These are phyloP conservation scores for Tiaroga cobitis DNA, from an alignment of 2,797 vertebrate genomes.

Conservation along the genomic window DNA sequence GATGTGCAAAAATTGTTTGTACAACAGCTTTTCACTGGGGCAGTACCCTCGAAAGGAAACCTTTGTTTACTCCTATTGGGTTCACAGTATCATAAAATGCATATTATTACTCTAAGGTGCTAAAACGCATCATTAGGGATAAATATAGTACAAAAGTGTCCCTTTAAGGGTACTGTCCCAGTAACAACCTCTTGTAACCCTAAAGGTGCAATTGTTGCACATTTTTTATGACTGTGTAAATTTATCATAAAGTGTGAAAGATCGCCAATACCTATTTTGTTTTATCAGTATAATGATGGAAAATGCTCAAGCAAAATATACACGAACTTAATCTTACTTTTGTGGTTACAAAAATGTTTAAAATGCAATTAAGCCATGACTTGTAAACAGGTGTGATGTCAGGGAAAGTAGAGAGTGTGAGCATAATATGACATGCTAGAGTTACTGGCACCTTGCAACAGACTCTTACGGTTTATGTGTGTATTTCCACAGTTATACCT, in stretches of 20 bases:
- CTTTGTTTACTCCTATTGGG: background rate
- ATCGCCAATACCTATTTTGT: background rate
- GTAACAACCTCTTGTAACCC: background rate
- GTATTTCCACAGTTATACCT: slow-evolving; percentile 17
- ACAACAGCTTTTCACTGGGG: background rate
- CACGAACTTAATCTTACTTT: background rate
- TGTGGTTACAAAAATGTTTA: background rate
- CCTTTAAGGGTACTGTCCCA: background rate
- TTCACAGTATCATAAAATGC: background rate
- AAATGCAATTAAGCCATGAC: background rate
- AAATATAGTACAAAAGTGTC: background rate
- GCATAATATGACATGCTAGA: background rate
- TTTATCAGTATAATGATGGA: background rate
- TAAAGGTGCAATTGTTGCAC: background rate
- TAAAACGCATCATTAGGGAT: background rate
- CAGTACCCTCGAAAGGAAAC: too few relatives aligned
- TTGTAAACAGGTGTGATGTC: slow-evolving; percentile 19
- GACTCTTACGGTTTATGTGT: background rate
- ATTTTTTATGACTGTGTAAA: background rate
- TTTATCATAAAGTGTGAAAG: background rate
- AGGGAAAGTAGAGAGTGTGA: background rate
- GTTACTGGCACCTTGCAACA: slow-evolving; percentile 1
- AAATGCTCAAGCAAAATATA: background rate
- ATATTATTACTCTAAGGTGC: background rate
- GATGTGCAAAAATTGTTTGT: background rate